Evolutionary conservation across 2,888 invertebrate genomes (phyloP).

Genomic region (Ochropleura leucogaster): DNA sequence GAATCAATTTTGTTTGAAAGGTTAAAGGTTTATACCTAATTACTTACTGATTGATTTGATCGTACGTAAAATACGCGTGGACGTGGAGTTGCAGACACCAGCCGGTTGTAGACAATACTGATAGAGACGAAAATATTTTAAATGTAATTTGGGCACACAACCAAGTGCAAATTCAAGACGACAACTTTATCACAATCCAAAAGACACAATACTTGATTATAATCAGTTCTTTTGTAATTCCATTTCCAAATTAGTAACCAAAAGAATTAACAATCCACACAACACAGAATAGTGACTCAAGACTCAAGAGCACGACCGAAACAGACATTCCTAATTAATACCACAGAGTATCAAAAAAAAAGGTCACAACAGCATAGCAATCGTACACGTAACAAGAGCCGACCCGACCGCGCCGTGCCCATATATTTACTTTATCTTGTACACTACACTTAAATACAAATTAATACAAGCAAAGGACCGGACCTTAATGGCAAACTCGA

Average conservation of each 20-base stretch:
- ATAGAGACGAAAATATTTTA: neutral
- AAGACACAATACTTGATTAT: neutral
- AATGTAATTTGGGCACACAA: neutral
- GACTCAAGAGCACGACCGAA: slow-evolving; percentile 21
- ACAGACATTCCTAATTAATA: slow-evolving; percentile 62
- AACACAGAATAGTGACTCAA: slow-evolving; percentile 43
- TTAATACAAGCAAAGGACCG: slow-evolving; percentile 89
- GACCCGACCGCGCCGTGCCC: slow-evolving; percentile 78
- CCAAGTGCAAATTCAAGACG: neutral
- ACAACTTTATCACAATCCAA: neutral
- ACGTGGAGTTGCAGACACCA: too few species aligned
- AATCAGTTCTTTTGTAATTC: neutral
- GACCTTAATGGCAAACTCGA: slow-evolving; percentile 86
- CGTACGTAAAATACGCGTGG: too few species aligned
- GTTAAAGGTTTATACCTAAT: neutral
- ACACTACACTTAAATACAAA: slow-evolving; percentile 91
- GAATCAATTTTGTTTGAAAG: neutral
- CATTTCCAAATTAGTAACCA: neutral
- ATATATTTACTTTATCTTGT: slow-evolving; percentile 90
- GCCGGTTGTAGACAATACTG: too few species aligned
- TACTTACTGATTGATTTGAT: neutral
- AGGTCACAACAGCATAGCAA: slow-evolving; percentile 57
- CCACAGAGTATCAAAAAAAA: slow-evolving; percentile 48
- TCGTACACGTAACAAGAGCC: slow-evolving; percentile 76
- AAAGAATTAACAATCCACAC: slow-evolving; percentile 17